Evolutionary conservation across 2,797 vertebrate species (phyloP).

Genomic region (Chaetodon trifasciatus): DNA sequence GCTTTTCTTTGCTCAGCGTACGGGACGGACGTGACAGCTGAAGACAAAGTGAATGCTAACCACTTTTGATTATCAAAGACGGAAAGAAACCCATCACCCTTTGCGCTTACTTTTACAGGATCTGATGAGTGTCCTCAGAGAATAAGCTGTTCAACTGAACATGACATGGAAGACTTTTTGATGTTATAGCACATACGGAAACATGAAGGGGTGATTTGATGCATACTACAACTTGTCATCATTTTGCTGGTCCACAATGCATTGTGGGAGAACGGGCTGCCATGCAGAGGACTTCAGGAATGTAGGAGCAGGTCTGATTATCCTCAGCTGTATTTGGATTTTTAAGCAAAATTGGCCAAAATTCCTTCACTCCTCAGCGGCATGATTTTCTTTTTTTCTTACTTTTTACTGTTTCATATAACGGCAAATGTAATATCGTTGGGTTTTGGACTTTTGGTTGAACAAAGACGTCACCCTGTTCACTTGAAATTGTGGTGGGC

Average conservation of each 20-base stretch:
- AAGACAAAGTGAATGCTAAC: constrained; percentile 17
- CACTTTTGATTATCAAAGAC: constrained; percentile 30
- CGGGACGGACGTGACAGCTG: constrained; percentile 13
- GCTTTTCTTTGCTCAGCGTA: constrained; percentile 34
- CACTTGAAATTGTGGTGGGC: neutral
- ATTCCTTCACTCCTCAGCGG: too few relatives aligned
- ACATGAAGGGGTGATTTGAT: neutral
- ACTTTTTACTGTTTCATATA: neutral
- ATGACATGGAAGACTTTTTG: constrained; percentile 13
- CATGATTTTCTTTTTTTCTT: neutral
- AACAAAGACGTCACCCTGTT: neutral
- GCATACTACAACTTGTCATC: neutral
- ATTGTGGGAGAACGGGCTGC: neutral
- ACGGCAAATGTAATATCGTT: neutral
- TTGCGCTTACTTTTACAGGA: constrained; percentile 9
- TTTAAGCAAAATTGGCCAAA: too few relatives aligned
- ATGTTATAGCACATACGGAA: neutral
- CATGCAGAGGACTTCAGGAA: neutral
- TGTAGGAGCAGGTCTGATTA: neutral
- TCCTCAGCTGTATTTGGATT: neutral
- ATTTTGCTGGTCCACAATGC: neutral
- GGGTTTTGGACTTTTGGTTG: neutral
- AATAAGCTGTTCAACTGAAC: constrained; percentile 6
- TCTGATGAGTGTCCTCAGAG: neutral
- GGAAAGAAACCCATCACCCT: constrained; percentile 10